A percentile compares a stretch with the other conserved stretches of the same genome.
These are phyloP conservation scores for Drosophila kokeensis DNA, from an alignment of 2,888 invertebrate species.

Conservation along the genomic window DNA sequence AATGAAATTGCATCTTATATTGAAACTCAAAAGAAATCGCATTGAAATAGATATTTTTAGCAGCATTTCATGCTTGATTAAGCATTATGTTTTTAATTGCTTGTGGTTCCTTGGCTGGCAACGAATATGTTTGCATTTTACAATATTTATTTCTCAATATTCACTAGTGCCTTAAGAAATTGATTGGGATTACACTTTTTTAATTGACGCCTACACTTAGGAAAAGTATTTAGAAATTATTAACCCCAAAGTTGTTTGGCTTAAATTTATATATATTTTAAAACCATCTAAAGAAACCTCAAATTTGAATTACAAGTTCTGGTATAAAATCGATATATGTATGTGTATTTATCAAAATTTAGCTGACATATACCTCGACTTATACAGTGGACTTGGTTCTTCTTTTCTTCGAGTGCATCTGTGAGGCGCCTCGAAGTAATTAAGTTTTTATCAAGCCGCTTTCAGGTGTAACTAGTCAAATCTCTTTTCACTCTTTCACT, in stretches of 20 bases:
- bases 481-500: constrained; percentile 60
- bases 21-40: constrained; percentile 10
- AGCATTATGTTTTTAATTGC: constrained; percentile 16
- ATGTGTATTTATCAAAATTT: background rate
- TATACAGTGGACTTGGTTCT: background rate
- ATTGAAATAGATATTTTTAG: background rate
- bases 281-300: background rate
- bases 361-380: background rate
- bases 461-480: constrained; percentile 68
- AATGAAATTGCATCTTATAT: constrained; percentile 55
- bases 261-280: background rate
- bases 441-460: constrained; percentile 23
- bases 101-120: background rate
- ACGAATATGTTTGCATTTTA: background rate
- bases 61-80: constrained; percentile 12
- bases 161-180: background rate
- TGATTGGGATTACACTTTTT: background rate
- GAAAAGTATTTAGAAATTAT: background rate
- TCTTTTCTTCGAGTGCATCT: background rate
- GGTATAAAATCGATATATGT: background rate
- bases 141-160: background rate
- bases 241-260: background rate
- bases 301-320: background rate
- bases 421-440: constrained; percentile 3
- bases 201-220: background rate